Conservation (phyloP, 2,113 vertebrate species). For the Phaetusa simplex region DNA sequence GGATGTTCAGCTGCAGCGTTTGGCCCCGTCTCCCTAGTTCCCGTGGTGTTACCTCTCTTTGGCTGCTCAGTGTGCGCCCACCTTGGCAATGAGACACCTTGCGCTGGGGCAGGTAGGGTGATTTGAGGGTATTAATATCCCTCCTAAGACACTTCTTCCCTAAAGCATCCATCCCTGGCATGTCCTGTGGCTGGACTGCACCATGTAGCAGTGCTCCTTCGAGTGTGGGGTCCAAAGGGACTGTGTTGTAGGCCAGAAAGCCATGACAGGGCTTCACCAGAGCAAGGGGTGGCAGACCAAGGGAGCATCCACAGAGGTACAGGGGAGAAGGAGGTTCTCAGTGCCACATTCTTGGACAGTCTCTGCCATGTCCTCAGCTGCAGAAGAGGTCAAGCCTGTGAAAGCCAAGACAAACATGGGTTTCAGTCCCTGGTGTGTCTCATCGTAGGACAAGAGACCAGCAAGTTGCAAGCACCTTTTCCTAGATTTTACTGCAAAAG, state of each 20-base stretch:
- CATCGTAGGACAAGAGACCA: background rate
- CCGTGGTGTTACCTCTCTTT: background rate
- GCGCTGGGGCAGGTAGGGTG: background rate
- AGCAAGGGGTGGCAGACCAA: background rate
- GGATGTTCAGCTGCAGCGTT: background rate
- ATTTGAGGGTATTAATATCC: background rate
- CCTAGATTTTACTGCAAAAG: background rate
- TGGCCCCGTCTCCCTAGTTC: accelerated
- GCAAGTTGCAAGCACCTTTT: background rate
- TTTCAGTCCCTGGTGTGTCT: background rate
- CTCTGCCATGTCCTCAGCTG: background rate
- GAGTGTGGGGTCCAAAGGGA: background rate
- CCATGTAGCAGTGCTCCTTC: background rate
- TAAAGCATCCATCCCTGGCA: background rate
- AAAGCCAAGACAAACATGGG: background rate
- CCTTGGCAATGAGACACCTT: background rate
- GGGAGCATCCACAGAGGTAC: background rate
- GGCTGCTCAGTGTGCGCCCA: background rate
- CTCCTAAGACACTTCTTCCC: background rate
- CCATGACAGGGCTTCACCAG: background rate
- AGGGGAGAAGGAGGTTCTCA: background rate
- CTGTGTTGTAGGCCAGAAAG: background rate
- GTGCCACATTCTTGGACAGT: background rate
- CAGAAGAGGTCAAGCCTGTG: background rate
- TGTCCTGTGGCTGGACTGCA: background rate